phyloP scores from a whole-genome alignment of 2,113 vertebrate genomes.

The Alexandromys fortis region DNA sequence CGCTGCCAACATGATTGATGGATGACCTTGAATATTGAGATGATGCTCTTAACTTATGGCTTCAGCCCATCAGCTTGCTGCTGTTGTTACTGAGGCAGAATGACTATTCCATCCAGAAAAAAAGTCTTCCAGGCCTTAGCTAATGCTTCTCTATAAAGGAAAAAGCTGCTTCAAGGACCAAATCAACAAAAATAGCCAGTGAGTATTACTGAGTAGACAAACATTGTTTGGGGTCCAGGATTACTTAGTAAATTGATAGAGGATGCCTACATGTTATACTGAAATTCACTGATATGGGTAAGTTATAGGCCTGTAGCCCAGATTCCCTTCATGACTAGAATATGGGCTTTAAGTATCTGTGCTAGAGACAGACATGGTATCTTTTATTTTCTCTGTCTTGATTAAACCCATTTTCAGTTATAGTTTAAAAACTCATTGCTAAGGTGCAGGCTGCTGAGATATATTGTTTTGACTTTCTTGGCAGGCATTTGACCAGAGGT shows the following conservation, averaged over 20 bases:
- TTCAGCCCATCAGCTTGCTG: not conserved
- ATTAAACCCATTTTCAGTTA: slow-evolving; percentile 30
- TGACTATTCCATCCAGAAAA: not conserved
- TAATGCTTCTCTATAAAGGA: not conserved
- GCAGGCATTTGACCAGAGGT: slow-evolving; percentile 51
- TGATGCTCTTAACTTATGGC: slow-evolving; percentile 5
- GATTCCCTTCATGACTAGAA: not conserved
- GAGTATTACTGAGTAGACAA: not conserved
- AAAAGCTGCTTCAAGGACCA: not conserved
- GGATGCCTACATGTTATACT: not conserved
- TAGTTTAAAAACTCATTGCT: slow-evolving; percentile 39
- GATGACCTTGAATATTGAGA: not conserved
- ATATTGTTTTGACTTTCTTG: slow-evolving; percentile 42
- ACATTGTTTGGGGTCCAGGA: not conserved
- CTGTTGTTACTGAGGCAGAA: not conserved
- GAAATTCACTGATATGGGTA: not conserved
- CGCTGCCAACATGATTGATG: not conserved
- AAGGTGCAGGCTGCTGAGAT: not conserved
- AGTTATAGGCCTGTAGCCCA: not conserved
- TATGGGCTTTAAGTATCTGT: not conserved
- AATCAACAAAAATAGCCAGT: not conserved
- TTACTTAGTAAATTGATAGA: not conserved
- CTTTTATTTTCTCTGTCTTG: slow-evolving; percentile 38
- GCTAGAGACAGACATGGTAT: not conserved
- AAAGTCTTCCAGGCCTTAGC: not conserved